Evolutionary conservation across 2,888 invertebrate genomes (phyloP).

Genomic region (Heliconius charithonia): DNA sequence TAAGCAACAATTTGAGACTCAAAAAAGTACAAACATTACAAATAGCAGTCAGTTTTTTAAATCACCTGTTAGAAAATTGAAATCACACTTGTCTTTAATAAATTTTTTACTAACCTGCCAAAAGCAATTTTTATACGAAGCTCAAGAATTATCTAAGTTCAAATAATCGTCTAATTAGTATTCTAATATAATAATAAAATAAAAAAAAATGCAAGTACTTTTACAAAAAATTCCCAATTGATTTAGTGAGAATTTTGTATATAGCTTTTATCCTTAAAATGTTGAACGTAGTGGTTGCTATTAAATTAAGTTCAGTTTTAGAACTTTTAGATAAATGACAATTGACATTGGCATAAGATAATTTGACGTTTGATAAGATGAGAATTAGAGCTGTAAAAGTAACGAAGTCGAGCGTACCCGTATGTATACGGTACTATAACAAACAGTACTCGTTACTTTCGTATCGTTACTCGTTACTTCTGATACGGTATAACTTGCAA

Average conservation of each 20-base stretch:
- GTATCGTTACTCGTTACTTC: too few relatives aligned
- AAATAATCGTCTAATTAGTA: neutral
- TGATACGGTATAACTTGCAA: too few relatives aligned
- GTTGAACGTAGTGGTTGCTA: too few relatives aligned
- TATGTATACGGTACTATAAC: too few relatives aligned
- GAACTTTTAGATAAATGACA: neutral
- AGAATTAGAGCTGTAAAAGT: too few relatives aligned
- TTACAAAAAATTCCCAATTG: neutral
- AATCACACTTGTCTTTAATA: conserved; percentile 18
- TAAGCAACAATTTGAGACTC: neutral
- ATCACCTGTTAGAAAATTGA: conserved; percentile 3
- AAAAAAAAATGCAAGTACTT: neutral
- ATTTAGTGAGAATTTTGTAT: neutral
- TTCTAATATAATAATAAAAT: too few relatives aligned
- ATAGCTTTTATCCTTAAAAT: too few relatives aligned
- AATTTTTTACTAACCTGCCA: conserved; percentile 21
- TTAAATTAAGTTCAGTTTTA: too few relatives aligned
- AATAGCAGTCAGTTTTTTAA: neutral
- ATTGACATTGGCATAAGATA: neutral
- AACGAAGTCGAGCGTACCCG: too few relatives aligned
- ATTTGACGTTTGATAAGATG: conserved; percentile 9
- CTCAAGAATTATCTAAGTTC: conserved; percentile 12
- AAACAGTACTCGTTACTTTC: too few relatives aligned
- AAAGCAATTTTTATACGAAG: conserved; percentile 27
- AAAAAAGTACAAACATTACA: conserved; percentile 42